Evolutionary conservation across 2,888 invertebrate species (phyloP).

Genomic region (Andrena hattorfiana): DNA sequence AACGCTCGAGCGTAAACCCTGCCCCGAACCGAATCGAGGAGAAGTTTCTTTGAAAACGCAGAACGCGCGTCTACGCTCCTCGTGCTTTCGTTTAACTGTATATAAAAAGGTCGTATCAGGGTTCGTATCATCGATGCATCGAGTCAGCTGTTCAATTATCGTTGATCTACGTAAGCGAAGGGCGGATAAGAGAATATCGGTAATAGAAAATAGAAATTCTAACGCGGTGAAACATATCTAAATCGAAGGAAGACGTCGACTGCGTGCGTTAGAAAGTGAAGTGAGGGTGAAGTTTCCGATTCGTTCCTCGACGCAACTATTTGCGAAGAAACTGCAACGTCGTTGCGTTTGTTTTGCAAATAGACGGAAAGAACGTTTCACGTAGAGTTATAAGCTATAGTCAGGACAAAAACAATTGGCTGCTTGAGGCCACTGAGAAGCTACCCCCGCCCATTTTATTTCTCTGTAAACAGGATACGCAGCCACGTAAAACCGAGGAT

Average conservation of each 20-base stretch:
- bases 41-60: background rate
- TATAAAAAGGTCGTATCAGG: conserved; percentile 29
- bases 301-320: background rate
- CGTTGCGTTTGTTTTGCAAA: background rate
- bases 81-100: conserved; percentile 40
- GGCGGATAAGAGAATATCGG: conserved; percentile 11
- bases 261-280: conserved; percentile 29
- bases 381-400: background rate
- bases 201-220: conserved; percentile 10
- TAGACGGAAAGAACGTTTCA: background rate
- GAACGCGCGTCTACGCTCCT: conserved; percentile 36
- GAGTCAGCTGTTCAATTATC: conserved; percentile 41
- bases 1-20: background rate
- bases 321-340: background rate
- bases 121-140: conserved; percentile 29
- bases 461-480: too few species aligned
- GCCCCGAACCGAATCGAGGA: background rate
- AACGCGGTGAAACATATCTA: conserved; percentile 43
- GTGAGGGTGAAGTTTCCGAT: background rate
- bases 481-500: too few species aligned
- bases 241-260: conserved; percentile 36
- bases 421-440: background rate
- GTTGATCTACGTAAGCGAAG: conserved; percentile 11
- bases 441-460: too few species aligned
- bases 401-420: background rate